Evolutionary conservation across 2,888 invertebrate species (phyloP).

Genomic region (Anticlea derivata): DNA sequence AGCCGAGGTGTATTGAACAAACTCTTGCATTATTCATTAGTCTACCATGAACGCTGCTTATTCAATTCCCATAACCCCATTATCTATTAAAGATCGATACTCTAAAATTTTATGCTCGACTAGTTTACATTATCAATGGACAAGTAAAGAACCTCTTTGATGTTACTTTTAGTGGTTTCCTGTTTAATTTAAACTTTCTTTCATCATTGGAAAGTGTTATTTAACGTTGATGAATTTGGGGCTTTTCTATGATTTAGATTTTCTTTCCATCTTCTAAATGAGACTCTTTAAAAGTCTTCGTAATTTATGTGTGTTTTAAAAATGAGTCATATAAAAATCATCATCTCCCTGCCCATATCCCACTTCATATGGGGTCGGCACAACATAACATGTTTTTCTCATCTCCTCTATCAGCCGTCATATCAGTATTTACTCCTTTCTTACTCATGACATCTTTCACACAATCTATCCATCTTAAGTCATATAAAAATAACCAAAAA

Average conservation of each 20-base stretch:
- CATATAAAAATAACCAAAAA: not conserved
- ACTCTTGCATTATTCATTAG: slow-evolving; percentile 39
- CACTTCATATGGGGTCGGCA: no score
- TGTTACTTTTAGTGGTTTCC: slow-evolving; percentile 43
- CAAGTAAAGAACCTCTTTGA: slow-evolving; percentile 41
- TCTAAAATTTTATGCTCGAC: slow-evolving; percentile 39
- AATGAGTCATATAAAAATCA: no score
- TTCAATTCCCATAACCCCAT: slow-evolving; percentile 34
- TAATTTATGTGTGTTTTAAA: not conserved
- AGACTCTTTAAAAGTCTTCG: slow-evolving; percentile 16
- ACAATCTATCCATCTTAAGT: no score
- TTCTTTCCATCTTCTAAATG: not conserved
- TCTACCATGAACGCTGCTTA: slow-evolving; percentile 30
- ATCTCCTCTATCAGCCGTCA: no score
- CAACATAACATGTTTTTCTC: no score
- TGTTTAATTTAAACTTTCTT: slow-evolving; percentile 40
- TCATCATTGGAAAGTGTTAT: slow-evolving; percentile 31
- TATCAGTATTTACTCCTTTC: no score
- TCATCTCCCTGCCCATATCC: no score
- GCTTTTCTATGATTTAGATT: slow-evolving; percentile 15
- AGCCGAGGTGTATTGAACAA: slow-evolving; percentile 19
- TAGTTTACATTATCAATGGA: slow-evolving; percentile 39
- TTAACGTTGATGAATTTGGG: slow-evolving; percentile 22
- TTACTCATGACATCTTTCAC: no score
- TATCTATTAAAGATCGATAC: slow-evolving; percentile 38